Base-by-base conservation (phyloP, 1,140 invertebrate species). In the Zaprionus camerounensis region DNA sequence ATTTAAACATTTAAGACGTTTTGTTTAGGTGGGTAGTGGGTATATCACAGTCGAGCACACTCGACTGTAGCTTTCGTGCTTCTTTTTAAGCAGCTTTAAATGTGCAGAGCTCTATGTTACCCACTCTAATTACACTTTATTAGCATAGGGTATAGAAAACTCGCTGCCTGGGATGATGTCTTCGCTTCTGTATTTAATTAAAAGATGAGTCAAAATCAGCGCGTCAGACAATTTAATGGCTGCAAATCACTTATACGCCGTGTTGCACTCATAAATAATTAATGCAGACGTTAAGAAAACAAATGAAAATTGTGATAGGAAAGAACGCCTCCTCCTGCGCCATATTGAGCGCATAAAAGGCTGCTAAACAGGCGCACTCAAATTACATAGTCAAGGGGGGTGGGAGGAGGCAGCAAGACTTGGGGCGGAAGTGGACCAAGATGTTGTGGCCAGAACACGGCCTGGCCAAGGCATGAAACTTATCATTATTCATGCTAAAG, bases 401-500 rank as follows among this genome's bases (percentile, higher is more conserved):
- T 1, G 24, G 67, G 26, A 12, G 17, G 31, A 15, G 36, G 28
- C 34, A 34, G 26, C 59, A 61, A 64, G 41, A 71, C 65, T 51
- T 57, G 71, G 44, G 66, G 38, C 76, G 82, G 78, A 77, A 74
- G 75, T 79, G 78, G 69, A 58, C 65, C 65, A 71, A 87, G 77
- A 68, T 81, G 74, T 73, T 82, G 68, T 76, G 82, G 83, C 80
- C 73, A 70, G 56, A 28, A 63, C 61, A 55, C 38, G 22, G 66
- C 71, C 55, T 53, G 76, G 65, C 65, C 71, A 70, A 56, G 63
- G 56, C 79, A 72, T 69, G 76, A 86, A 91, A 85, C 84, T 91
- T 91, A 91, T 91, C 88, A 85, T 91, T 91, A 91, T 91, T 91
- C 90, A 91, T 91, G 88, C 84, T 91, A 91, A 91, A 91, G 88